These are phyloP conservation scores for Malthinus seriepunctatus DNA, from an alignment of 2,888 invertebrate genomes.

Conservation along the genomic window DNA sequence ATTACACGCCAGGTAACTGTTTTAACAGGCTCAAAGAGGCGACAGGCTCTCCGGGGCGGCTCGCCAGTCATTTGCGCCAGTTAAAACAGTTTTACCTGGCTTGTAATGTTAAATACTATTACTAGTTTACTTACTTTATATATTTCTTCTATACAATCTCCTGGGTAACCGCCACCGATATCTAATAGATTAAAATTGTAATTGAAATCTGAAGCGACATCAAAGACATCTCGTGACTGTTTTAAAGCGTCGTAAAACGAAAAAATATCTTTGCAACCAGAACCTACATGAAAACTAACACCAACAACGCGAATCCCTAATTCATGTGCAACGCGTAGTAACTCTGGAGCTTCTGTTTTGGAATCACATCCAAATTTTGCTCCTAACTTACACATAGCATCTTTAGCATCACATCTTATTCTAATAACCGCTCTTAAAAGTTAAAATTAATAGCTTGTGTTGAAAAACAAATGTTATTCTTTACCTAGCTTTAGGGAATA, in stretches of 20 bases:
- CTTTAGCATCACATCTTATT: conserved; percentile 83
- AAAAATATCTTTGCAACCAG: conserved; percentile 81
- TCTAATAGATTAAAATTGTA: conserved; percentile 80
- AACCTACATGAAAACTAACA: conserved; percentile 93
- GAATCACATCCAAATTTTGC: conserved; percentile 94
- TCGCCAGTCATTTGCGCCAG: too few relatives aligned
- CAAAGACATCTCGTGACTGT: conserved; percentile 69
- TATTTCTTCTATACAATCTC: conserved; percentile 52
- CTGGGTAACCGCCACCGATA: conserved; percentile 91
- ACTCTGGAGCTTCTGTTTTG: conserved; percentile 70
- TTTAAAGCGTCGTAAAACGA: conserved; percentile 82
- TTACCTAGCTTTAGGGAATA: conserved; percentile 38
- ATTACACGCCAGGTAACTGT: too few relatives aligned
- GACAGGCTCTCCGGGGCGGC: too few relatives aligned
- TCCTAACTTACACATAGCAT: conserved; percentile 85
- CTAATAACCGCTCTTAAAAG: conserved; percentile 65
- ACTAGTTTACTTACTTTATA: background rate
- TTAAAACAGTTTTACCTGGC: too few relatives aligned
- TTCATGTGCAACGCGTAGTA: conserved; percentile 74
- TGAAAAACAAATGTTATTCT: background rate
- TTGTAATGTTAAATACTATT: too few relatives aligned
- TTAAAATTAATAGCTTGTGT: background rate
- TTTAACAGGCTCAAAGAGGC: too few relatives aligned
- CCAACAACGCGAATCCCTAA: conserved; percentile 79
- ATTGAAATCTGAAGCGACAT: conserved; percentile 71